These are phyloP conservation scores for Aphodius sticticus DNA, from an alignment of 2,888 invertebrate species.

Conservation along the genomic window DNA sequence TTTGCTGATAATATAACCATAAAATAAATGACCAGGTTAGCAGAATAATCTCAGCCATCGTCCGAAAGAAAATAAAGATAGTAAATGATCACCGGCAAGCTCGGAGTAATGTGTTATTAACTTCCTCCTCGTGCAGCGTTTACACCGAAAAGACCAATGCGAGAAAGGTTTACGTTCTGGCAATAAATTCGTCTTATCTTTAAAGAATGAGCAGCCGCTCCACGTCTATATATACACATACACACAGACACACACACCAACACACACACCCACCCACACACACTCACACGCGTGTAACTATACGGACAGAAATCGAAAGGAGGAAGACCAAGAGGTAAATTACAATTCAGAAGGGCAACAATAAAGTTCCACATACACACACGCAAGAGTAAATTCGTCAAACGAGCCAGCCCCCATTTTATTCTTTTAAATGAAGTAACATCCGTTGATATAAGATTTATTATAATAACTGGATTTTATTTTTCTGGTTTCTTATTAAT, in stretches of 20 bases:
- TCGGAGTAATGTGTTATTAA: background rate
- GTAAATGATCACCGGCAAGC: background rate
- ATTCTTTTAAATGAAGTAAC: no score
- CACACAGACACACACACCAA: no score
- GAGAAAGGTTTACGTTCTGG: slow-evolving; percentile 4
- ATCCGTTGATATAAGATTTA: no score
- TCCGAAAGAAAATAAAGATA: background rate
- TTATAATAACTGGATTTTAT: no score
- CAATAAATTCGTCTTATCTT: background rate
- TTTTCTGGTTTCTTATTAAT: no score
- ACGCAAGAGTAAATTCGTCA: no score
- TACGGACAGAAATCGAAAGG: background rate
- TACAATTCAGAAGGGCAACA: background rate
- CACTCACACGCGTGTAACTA: no score
- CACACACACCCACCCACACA: no score
- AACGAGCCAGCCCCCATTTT: no score
- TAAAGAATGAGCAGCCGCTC: slow-evolving; percentile 4
- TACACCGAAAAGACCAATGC: background rate
- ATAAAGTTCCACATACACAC: background rate
- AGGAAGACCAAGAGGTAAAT: background rate
- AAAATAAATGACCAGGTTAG: background rate
- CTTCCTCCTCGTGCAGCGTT: background rate
- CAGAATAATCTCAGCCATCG: background rate
- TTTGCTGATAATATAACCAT: slow-evolving; percentile 32
- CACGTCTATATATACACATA: background rate